Base-by-base conservation (phyloP, 2,113 vertebrate species). In the Vanacampus margaritifer region DNA sequence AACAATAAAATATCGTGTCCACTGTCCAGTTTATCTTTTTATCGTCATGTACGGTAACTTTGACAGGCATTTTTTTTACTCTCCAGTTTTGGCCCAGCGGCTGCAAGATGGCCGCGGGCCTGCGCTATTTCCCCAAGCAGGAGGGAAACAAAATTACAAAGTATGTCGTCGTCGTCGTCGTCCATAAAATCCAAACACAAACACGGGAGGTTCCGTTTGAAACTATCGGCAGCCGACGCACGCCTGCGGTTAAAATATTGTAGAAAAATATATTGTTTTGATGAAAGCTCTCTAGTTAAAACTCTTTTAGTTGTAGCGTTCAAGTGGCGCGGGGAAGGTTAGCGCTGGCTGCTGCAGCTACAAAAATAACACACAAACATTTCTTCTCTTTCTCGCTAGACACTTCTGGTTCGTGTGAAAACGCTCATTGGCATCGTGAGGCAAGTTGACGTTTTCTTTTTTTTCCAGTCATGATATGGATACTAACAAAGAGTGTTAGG, bases 221-320 rank as follows among this genome's bases (percentile, higher is more conserved):
- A 79, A 17, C 81, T 88, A 82, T 84, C 80, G 84, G 68, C 87
- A 80, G 80, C 83, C 65, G 74, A 82, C 35, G 19, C 84, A 82
- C 74, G 3, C 76, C 89, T 86, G 85, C 85, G 84, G 84, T 43
- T 62, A 16, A 62, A 62, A 91, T 86, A 91, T 92, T 91, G 88
- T 93, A 93, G 89, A 92, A 93, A 92, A 93, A 93, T 93, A 92
- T 91, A 92, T 86, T 74, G 84, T 87, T 76, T 87, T 82, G 88
- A 92, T 92, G 89, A 89, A 80, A 87, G 91, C 83, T 88, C 87
- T 92, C 86, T 88, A 88, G 87, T 87, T 87, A 86, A 79, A 32
- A 88, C 69, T 85, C 88, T 85, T 84, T 67, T 32, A 2, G 13
- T 10, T 17, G 26, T 57, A 14, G 46, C 46, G 17, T n/a, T 57